Evolutionary conservation across 2,888 invertebrate species (phyloP).

Genomic region (Griposia aprilina): DNA sequence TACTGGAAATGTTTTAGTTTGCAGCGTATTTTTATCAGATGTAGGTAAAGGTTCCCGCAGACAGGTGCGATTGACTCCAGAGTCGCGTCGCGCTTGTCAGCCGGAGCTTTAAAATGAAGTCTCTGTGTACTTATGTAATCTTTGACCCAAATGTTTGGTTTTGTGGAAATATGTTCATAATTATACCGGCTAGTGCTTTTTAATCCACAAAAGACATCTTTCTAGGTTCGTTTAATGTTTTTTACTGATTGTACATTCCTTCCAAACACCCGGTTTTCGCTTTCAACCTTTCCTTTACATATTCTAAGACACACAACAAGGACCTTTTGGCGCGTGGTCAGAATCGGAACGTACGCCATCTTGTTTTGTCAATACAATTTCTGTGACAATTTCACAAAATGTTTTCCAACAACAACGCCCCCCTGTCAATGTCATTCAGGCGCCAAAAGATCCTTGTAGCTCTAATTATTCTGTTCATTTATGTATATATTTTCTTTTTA

Average conservation of each 20-base stretch:
- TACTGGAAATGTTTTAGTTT: neutral
- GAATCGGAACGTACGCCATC: neutral
- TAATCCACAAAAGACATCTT: neutral
- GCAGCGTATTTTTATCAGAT: neutral
- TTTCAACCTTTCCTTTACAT: neutral
- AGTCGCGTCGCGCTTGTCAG: neutral
- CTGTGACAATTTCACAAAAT: neutral
- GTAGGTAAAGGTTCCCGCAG: neutral
- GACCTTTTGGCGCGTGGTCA: neutral
- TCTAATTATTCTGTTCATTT: neutral
- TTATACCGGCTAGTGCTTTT: slow-evolving; percentile 41
- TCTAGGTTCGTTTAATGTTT: neutral
- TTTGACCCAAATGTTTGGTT: slow-evolving; percentile 5
- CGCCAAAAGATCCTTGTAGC: neutral
- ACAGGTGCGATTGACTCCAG: neutral
- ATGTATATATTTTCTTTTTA: slow-evolving; percentile 39
- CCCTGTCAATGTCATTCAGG: neutral
- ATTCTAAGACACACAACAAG: neutral
- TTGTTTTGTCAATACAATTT: neutral
- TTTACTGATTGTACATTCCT: neutral
- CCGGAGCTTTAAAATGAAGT: neutral
- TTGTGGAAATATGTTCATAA: slow-evolving; percentile 1
- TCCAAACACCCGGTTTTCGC: neutral
- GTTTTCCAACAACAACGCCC: too few relatives aligned
- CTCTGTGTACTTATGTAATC: neutral